Evolutionary conservation across 1,140 invertebrate genomes (phyloP), one percentile per base, ranked within the genome.

Genomic region (Calephelis nemesis): DNA sequence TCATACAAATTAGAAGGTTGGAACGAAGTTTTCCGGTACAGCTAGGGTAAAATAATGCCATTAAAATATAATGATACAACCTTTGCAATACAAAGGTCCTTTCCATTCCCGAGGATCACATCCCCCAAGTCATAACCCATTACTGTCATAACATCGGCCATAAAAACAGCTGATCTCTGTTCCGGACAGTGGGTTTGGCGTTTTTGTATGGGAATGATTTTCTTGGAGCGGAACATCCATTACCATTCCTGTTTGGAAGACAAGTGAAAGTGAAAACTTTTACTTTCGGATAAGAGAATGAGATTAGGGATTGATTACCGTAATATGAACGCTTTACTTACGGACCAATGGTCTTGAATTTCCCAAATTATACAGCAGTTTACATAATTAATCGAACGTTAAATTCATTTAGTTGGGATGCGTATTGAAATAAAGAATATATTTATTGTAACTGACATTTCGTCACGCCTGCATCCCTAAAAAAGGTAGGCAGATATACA

Each of bases 191-290:
- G 73, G 52, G 50, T 65, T 75, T 52, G 39, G 45, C 62, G 74
- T 78, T 81, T 81, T 77, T 81, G 63, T 73, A 77, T 77, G 78
- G 78, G 79, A 79, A 68, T 50, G 52, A 67, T 71, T 68, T 50
- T 68, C 52, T 52, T 68, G 49, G 71, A 81, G 70, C 83, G 79
- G 81, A 81, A 79, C 82, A 79, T 79, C 68, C 69, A 62, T 58
- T 72, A 73, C 76, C 67, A 78, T 83, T 83, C 81, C 74, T 80
- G 75, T 75, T 74, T 65, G 63, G 72, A 73, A 77, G 67, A 62
- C 62, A 67, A 83, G 79, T 79, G 82, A 73, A 72, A 77, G 76
- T 76, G 60, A 62, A 64, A 60, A 81, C 83, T 85, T 77, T 85
- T 78, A 67, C 76, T 85, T 84, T 85, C 83, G n/a, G 10, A 50